Percentiles rank a stretch among this genome's conserved stretches.
These are phyloP conservation scores for Sturnus vulgaris DNA, from an alignment of 2,113 vertebrate genomes.

Conservation along the genomic window DNA sequence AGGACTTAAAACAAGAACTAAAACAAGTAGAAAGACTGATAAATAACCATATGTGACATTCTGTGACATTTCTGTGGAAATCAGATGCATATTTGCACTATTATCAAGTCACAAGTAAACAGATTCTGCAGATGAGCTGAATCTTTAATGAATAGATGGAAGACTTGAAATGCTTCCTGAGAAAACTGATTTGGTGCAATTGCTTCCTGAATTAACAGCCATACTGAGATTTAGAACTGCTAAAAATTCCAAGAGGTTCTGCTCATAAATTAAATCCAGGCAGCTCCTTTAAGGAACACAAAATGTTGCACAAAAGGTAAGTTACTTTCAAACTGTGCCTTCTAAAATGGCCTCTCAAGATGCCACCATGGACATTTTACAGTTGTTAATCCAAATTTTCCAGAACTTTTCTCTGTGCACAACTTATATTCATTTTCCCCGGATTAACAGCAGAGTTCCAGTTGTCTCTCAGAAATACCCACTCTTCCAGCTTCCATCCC, in stretches of 20 bases:
- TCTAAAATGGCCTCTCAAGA: not conserved
- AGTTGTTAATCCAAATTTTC: not conserved
- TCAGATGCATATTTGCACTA: not conserved
- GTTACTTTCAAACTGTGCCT: not conserved
- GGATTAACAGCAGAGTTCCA: not conserved
- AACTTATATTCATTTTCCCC: not conserved
- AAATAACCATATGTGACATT: not conserved
- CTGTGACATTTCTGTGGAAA: not conserved
- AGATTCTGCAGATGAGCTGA: not conserved
- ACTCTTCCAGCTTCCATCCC: not conserved
- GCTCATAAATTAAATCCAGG: not conserved
- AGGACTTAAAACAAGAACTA: not conserved
- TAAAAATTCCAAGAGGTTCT: not conserved
- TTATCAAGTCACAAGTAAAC: not conserved
- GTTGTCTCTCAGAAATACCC: not conserved
- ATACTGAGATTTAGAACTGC: not conserved
- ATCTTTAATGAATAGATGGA: not conserved
- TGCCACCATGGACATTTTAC: not conserved
- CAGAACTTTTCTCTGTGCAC: not conserved
- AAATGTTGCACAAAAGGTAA: not conserved
- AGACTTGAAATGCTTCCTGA: not conserved
- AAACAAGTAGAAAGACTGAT: not conserved
- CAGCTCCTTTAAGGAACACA: not conserved
- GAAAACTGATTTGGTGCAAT: not conserved
- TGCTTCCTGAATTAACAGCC: not conserved